These are phyloP conservation scores for Heliconius charithonia DNA, from an alignment of 2,888 invertebrate species.

Conservation along the genomic window DNA sequence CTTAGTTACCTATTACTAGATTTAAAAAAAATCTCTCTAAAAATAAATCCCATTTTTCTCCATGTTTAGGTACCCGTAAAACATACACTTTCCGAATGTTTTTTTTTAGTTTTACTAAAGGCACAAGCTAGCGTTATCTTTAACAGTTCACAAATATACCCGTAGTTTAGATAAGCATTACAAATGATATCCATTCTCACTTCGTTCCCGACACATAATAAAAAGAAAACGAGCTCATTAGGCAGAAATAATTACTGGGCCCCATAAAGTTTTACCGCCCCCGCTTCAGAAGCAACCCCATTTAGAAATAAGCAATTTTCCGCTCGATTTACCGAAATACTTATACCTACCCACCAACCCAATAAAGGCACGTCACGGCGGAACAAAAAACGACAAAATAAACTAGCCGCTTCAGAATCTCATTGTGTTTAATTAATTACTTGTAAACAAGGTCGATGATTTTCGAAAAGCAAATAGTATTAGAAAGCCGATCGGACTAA, in stretches of 20 bases:
- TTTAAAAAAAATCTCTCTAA: no score
- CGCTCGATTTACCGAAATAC: constrained; percentile 79
- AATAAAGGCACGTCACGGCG: constrained; percentile 70
- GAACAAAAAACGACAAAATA: constrained; percentile 62
- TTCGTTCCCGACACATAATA: constrained; percentile 36
- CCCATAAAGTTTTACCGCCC: constrained; percentile 47
- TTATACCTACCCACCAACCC: constrained; percentile 61
- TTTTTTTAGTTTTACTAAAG: no score
- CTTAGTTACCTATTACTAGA: no score
- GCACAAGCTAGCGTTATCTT: constrained; percentile 3
- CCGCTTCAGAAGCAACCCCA: constrained; percentile 51
- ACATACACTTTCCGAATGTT: no score
- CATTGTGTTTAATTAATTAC: constrained; percentile 82
- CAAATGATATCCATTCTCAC: constrained; percentile 20
- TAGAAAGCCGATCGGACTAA: constrained; percentile 75
- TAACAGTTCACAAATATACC: constrained; percentile 2
- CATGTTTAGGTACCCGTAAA: no score
- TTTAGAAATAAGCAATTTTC: constrained; percentile 74
- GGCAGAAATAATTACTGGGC: constrained; percentile 48
- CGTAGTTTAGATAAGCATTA: constrained; percentile 17
- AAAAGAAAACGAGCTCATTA: constrained; percentile 42
- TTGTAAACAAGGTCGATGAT: constrained; percentile 81
- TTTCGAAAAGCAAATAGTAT: constrained; percentile 80
- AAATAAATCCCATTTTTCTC: no score
- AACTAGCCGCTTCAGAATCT: constrained; percentile 59